Percentiles rank a stretch among this genome's conserved stretches.
phyloP scores from a whole-genome alignment of 2,888 invertebrate genomes.

The Acronicta psi region DNA sequence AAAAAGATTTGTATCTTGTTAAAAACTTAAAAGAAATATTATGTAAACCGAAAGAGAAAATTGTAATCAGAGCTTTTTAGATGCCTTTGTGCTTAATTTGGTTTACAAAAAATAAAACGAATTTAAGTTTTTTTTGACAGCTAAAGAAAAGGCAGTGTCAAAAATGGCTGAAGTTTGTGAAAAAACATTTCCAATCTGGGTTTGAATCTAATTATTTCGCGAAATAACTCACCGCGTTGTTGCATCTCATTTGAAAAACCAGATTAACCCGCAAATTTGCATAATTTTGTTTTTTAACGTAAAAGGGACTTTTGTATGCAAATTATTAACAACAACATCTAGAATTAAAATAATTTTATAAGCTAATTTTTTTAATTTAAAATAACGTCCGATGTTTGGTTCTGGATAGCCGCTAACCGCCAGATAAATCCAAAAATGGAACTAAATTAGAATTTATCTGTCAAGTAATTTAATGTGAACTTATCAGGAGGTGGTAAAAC shows the following conservation, averaged over 20 bases:
- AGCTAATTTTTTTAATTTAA: not conserved
- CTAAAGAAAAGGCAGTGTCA: not conserved
- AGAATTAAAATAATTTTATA: constrained; percentile 28
- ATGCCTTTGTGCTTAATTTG: not conserved
- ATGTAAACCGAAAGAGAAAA: too few relatives aligned
- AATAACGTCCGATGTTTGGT: constrained; percentile 8
- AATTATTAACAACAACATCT: constrained; percentile 10
- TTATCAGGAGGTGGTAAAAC: too few relatives aligned
- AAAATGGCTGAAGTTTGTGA: not conserved
- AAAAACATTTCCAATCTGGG: constrained; percentile 13
- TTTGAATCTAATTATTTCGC: constrained; percentile 13
- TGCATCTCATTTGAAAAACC: constrained; percentile 19
- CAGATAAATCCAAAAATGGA: too few relatives aligned
- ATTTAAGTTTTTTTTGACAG: not conserved
- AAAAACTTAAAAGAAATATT: too few relatives aligned
- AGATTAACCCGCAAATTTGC: constrained; percentile 12
- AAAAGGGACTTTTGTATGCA: constrained; percentile 4
- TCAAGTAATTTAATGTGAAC: too few relatives aligned
- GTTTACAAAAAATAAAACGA: too few relatives aligned
- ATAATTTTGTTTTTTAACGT: constrained; percentile 25
- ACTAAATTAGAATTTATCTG: too few relatives aligned
- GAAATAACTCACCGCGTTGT: constrained; percentile 11
- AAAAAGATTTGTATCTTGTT: too few relatives aligned
- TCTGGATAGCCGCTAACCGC: too few relatives aligned
- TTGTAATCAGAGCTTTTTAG: not conserved